A percentile compares a stretch with the other conserved stretches of the same genome.
Evolutionary conservation across 2,113 vertebrate genomes (phyloP).

Genomic region (Phalacrocorax aristotelis): DNA sequence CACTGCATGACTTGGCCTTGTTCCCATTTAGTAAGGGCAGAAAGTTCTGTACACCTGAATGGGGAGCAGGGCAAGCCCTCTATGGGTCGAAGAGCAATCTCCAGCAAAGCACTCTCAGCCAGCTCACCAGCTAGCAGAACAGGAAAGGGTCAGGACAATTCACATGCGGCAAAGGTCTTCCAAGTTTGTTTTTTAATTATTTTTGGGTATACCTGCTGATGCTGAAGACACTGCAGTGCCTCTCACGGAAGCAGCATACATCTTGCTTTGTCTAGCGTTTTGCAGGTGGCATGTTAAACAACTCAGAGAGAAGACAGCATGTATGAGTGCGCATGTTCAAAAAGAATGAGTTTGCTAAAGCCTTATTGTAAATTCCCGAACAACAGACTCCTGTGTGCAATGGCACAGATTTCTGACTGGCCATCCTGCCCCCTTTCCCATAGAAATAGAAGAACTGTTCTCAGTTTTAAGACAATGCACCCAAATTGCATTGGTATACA

Average conservation of each 20-base stretch:
- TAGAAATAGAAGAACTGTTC: not conserved
- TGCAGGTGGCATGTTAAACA: not conserved
- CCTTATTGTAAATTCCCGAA: not conserved
- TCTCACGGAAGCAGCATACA: not conserved
- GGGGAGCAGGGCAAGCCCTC: not conserved
- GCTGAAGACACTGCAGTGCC: not conserved
- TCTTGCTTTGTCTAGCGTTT: not conserved
- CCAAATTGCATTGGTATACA: not conserved
- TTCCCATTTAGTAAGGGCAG: not conserved
- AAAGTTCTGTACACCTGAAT: not conserved
- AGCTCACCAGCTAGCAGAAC: not conserved
- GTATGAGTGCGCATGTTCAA: fast-evolving
- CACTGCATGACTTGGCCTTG: not conserved
- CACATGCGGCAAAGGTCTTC: not conserved
- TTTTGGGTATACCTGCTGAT: not conserved
- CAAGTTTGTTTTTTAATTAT: not conserved
- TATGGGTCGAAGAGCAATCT: not conserved
- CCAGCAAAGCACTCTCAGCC: not conserved
- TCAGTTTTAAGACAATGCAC: not conserved
- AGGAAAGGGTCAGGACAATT: not conserved
- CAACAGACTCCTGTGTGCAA: not conserved
- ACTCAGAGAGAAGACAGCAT: not conserved
- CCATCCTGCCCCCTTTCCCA: not conserved
- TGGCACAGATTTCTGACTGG: not conserved
- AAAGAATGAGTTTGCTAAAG: not conserved